Evolutionary conservation across 2,888 invertebrate genomes (phyloP).

Genomic region (Hanleya hanleyi): DNA sequence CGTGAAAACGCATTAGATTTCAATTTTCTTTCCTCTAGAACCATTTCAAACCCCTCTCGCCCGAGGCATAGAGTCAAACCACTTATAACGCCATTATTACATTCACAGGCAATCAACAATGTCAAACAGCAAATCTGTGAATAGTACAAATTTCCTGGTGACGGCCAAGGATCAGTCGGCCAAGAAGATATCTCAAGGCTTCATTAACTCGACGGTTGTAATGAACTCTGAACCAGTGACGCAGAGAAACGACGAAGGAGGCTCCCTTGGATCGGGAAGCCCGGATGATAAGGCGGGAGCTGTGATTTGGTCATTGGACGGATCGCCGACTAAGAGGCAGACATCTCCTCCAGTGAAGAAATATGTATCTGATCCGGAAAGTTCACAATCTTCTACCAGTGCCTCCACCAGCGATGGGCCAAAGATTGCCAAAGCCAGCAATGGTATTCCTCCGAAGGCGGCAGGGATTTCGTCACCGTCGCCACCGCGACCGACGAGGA

Average conservation of each 20-base stretch:
- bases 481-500: conserved; percentile 52
- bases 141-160: neutral
- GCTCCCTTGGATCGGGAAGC: neutral
- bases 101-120: neutral
- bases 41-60: neutral
- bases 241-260: neutral
- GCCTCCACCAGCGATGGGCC: conserved; percentile 6
- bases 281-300: neutral
- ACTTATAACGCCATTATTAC: neutral
- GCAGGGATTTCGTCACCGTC: conserved; percentile 24
- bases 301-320: neutral
- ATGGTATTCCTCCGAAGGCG: neutral
- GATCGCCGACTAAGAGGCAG: conserved; percentile 1
- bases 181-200: neutral
- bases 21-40: no score
- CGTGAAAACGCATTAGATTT: no score
- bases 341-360: conserved; percentile 32
- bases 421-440: neutral
- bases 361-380: neutral
- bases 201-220: neutral
- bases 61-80: neutral
- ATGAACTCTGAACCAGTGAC: conserved; percentile 4
- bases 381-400: conserved; percentile 4
- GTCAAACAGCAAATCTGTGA: conserved; percentile 3
- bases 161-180: neutral